phyloP scores from a whole-genome alignment of 1,140 invertebrate species.

The Nautilus pompilius region DNA sequence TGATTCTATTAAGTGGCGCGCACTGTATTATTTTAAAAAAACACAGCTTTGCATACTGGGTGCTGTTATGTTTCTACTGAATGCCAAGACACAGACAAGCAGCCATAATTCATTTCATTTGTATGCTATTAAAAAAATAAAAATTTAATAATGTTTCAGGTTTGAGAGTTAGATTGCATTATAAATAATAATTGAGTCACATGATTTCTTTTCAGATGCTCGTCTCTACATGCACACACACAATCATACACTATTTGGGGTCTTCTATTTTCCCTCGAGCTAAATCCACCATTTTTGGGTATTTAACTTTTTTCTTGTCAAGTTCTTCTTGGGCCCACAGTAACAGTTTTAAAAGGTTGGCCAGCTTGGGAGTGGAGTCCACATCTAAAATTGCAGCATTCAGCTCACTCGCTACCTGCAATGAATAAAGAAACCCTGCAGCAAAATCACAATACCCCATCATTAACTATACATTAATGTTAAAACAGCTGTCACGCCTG shows the following conservation, averaged over 20 bases:
- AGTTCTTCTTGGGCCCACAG: constrained; percentile 94
- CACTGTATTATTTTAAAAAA: no score
- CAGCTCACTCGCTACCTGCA: constrained; percentile 90
- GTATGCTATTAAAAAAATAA: constrained; percentile 24
- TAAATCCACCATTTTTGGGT: constrained; percentile 88
- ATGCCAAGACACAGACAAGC: no score
- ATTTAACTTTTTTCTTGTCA: constrained; percentile 87
- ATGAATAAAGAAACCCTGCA: constrained; percentile 25
- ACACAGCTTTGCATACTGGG: no score
- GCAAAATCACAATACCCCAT: neutral
- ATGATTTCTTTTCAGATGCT: neutral
- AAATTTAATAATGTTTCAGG: neutral
- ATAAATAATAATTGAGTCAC: neutral
- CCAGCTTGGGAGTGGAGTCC: constrained; percentile 81
- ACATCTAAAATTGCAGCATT: constrained; percentile 93
- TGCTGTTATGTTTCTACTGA: no score
- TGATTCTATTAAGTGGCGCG: no score
- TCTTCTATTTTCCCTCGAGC: constrained; percentile 61
- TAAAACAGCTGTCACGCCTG: neutral
- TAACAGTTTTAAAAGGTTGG: constrained; percentile 86
- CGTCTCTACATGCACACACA: neutral
- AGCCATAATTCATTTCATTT: no score
- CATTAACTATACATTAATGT: neutral
- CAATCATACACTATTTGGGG: constrained; percentile 8
- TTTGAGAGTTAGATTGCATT: neutral